Conservation (phyloP, 2,113 vertebrate species). For the Heterocephalus glaber region DNA sequence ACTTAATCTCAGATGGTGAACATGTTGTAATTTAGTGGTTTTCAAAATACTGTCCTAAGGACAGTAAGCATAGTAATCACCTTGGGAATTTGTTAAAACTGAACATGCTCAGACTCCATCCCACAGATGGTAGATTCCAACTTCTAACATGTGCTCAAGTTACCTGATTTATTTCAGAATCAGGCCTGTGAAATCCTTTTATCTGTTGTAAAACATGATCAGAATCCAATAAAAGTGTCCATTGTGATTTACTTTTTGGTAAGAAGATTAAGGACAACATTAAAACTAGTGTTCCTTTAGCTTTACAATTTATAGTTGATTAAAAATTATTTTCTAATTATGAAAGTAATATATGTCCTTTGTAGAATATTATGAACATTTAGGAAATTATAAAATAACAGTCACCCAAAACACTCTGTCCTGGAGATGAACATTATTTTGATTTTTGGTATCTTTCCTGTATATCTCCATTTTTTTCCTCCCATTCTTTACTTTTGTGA, state of each 20-base stretch:
- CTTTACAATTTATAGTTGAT: constrained; percentile 36
- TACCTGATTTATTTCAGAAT: constrained; percentile 40
- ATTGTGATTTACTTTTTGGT: constrained; percentile 46
- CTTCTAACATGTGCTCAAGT: background rate
- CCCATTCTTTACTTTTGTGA: background rate
- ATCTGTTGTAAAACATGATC: constrained; percentile 50
- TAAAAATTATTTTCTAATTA: background rate
- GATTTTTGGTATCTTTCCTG: constrained; percentile 27
- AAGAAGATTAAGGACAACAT: constrained; percentile 37
- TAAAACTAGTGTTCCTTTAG: constrained; percentile 38
- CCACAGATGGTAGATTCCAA: background rate
- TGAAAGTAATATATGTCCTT: background rate
- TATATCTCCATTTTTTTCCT: background rate
- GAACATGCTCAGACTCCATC: background rate
- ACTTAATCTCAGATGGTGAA: constrained; percentile 1
- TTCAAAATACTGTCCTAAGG: background rate
- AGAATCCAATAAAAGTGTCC: constrained; percentile 15
- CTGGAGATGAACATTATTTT: constrained; percentile 12
- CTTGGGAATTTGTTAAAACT: constrained; percentile 30
- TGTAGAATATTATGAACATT: constrained; percentile 41
- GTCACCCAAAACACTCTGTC: background rate
- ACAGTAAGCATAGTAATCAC: background rate
- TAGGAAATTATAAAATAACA: constrained; percentile 23
- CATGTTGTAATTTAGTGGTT: constrained; percentile 38
- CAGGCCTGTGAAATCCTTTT: constrained; percentile 19